Evolutionary conservation across 2,888 invertebrate genomes (phyloP), one percentile per base, ranked within the genome.

Genomic region (Axea sp.): DNA sequence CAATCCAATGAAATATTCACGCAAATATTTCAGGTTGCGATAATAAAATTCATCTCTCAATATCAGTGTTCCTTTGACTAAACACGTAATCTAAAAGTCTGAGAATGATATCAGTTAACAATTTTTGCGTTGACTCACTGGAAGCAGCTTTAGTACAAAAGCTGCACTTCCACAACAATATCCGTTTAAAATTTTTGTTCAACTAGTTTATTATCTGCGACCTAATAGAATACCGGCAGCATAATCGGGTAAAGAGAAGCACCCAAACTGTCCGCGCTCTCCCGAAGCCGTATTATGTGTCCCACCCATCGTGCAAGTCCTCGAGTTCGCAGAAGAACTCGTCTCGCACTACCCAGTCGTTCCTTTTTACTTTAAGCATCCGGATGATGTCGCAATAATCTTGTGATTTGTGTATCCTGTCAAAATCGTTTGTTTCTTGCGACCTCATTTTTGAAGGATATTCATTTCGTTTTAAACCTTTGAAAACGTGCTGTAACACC

Each of bases 171-270:
- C 55, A 47, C 65, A 65, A 35, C 37, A 67, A 67, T 71, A 72
- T 75, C 64, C 57, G 53, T 75, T 72, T 67, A 67, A 75, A 67
- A 72, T 51, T 73, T 68, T 62, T 67, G 72, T 75, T 75, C 71
- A 72, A 68, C 68, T 64, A 75, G 67, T 72, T 67, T 75, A 75
- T 71, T 83, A 80, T 80, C 81, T 77, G 76, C 73, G 76, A 75
- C 78, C 84, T 83, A 84, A 83, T 84, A 76, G 80, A 83, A 83
- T 84, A 83, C 80, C 78, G 78, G 74, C 71, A 33, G 76, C 64
- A 78, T 87, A 87, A 87, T 87, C 85, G 83, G 81, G 86, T 87
- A 87, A 87, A 87, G 83, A 85, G 87, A 87, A 87, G 87, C 87
- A 85, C 86, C 79, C 81, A 76, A 86, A 87, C 83, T 85, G 85